Percentiles rank a stretch among this genome's conserved stretches.
phyloP scores from a whole-genome alignment of 2,113 vertebrate species.

The Pitta sordida region DNA sequence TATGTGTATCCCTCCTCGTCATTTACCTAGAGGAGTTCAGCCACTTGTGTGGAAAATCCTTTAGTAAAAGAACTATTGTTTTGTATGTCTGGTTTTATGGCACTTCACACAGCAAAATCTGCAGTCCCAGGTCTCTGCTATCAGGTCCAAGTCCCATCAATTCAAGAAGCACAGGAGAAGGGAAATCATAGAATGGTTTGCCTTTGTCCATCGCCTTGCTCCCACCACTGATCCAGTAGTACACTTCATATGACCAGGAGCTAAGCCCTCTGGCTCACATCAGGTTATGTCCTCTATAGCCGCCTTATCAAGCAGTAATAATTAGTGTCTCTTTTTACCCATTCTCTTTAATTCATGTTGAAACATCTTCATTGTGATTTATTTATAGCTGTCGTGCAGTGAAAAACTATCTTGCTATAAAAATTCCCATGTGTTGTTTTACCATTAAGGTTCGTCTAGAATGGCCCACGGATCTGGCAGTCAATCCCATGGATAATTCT shows the following conservation, averaged over 20 bases:
- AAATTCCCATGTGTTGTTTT: background rate
- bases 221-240: background rate
- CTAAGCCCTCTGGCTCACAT: background rate
- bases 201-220: background rate
- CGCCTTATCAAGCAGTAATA: background rate
- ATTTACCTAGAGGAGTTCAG: background rate
- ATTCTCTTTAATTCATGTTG: background rate
- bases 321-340: background rate
- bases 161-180: background rate
- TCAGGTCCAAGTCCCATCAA: background rate
- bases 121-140: background rate
- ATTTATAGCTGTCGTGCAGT: background rate
- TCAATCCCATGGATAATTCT: slow-evolving; percentile 96
- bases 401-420: background rate
- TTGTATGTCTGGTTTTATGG: background rate
- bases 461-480: slow-evolving; percentile 95
- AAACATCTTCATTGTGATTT: background rate
- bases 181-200: background rate
- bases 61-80: background rate
- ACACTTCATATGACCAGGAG: background rate
- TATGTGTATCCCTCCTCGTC: background rate
- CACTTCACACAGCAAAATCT: background rate
- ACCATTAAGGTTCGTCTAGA: slow-evolving; percentile 88
- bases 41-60: slow-evolving; percentile 2
- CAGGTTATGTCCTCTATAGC: background rate